Conservation (phyloP, 2,797 vertebrate species). For the Rhadinocentrus ornatus region DNA sequence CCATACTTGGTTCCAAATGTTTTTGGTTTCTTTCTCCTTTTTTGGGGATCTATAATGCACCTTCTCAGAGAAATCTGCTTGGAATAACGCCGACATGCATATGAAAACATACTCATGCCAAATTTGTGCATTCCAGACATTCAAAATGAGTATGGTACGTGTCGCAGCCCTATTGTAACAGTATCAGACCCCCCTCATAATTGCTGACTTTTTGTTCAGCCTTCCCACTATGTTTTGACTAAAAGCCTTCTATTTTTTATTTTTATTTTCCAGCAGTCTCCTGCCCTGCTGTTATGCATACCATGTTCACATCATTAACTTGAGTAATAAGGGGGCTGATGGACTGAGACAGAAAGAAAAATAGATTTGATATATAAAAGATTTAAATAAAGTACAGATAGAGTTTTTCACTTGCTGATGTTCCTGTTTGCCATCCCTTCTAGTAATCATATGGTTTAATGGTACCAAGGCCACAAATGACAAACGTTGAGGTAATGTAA, state of each 20-base stretch:
- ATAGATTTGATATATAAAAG: slow-evolving; percentile 33
- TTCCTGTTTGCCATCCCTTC: background rate
- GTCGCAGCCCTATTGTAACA: slow-evolving; percentile 45
- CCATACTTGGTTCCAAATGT: slow-evolving; percentile 55
- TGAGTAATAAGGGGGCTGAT: slow-evolving; percentile 42
- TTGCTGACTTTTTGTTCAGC: slow-evolving; percentile 60
- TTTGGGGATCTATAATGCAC: slow-evolving; percentile 23
- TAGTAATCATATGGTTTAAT: slow-evolving; percentile 13
- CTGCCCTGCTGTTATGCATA: slow-evolving; percentile 6
- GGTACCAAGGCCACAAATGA: background rate
- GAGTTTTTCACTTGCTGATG: slow-evolving; percentile 13
- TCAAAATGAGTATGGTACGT: slow-evolving; percentile 58
- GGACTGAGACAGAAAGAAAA: slow-evolving; percentile 30
- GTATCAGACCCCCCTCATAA: slow-evolving; percentile 34
- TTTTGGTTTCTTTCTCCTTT: slow-evolving; percentile 21
- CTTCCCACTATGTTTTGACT: slow-evolving; percentile 54
- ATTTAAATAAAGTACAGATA: slow-evolving; percentile 31
- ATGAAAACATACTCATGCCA: slow-evolving; percentile 62
- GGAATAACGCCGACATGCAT: slow-evolving; percentile 59
- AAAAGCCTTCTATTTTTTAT: slow-evolving; percentile 18
- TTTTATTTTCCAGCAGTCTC: slow-evolving; percentile 45
- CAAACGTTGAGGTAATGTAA: slow-evolving; percentile 3
- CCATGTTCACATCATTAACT: slow-evolving; percentile 52
- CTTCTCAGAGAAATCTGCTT: slow-evolving; percentile 57
- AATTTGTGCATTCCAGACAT: slow-evolving; percentile 64